Evolutionary conservation across 2,113 vertebrate species (phyloP).

Genomic region (Rhabdomys dilectus): DNA sequence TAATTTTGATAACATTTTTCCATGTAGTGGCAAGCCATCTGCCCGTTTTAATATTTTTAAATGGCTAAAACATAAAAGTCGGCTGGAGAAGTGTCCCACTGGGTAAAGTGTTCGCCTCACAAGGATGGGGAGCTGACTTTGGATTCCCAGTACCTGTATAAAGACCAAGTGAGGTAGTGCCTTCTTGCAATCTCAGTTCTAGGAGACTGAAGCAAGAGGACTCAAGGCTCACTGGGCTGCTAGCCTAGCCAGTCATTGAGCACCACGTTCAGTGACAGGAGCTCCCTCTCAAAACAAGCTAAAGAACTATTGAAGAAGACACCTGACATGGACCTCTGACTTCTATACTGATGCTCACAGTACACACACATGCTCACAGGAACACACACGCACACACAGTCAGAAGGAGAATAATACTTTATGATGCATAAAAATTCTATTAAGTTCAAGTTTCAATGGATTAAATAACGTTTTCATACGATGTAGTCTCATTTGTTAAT

Average conservation of each 20-base stretch:
- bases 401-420: neutral
- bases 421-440: neutral
- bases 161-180: neutral
- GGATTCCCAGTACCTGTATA: neutral
- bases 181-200: neutral
- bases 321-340: neutral
- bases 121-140: neutral
- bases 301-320: neutral
- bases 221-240: neutral
- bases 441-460: neutral
- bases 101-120: neutral
- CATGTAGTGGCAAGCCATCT: neutral
- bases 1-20: neutral
- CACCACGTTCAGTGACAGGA: neutral
- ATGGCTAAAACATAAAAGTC: neutral
- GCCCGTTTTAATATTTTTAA: neutral
- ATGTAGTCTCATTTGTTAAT: neutral
- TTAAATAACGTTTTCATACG: neutral
- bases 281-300: neutral
- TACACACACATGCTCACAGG: neutral
- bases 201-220: neutral
- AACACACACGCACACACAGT: neutral
- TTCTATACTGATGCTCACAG: neutral
- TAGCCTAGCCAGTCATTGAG: neutral
- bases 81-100: neutral